Evolutionary conservation across 2,113 vertebrate species (phyloP).

Genomic region (Prochilodus magdalenae): DNA sequence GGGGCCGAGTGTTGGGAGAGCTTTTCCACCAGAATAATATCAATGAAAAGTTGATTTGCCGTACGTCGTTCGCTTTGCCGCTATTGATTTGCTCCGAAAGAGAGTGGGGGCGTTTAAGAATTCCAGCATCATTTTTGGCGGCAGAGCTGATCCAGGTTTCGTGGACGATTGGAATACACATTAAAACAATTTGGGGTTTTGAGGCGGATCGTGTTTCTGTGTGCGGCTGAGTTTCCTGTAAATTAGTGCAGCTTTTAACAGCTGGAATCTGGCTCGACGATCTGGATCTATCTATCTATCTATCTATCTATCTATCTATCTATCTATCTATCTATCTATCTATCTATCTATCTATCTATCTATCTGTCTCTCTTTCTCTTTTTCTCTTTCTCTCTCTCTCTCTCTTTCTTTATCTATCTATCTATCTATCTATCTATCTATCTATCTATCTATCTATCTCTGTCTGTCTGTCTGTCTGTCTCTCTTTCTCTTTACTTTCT

Average conservation of each 20-base stretch:
- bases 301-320: neutral
- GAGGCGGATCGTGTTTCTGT: neutral
- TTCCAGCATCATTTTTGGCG: neutral
- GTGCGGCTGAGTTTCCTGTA: neutral
- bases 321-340: neutral
- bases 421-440: too few species aligned
- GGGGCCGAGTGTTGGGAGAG: conserved; percentile 22
- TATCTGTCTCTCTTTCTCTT: too few species aligned
- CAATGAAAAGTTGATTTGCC: conserved; percentile 24
- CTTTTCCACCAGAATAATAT: conserved; percentile 23
- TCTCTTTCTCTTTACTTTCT: too few species aligned
- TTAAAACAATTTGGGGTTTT: conserved; percentile 13
- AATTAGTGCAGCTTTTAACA: too few species aligned
- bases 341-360: neutral
- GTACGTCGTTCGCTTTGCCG: neutral
- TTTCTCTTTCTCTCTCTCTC: too few species aligned
- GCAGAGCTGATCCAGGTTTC: neutral
- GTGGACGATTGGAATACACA: conserved; percentile 3
- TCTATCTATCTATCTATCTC: too few species aligned
- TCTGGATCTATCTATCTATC: neutral
- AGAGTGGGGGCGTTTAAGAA: conserved; percentile 6
- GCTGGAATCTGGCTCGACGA: too few species aligned
- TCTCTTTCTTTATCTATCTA: too few species aligned
- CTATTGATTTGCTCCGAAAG: conserved; percentile 19
- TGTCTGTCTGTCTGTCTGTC: too few species aligned